Base-by-base conservation (phyloP, 2,797 vertebrate species). In the Spea hammondii region DNA sequence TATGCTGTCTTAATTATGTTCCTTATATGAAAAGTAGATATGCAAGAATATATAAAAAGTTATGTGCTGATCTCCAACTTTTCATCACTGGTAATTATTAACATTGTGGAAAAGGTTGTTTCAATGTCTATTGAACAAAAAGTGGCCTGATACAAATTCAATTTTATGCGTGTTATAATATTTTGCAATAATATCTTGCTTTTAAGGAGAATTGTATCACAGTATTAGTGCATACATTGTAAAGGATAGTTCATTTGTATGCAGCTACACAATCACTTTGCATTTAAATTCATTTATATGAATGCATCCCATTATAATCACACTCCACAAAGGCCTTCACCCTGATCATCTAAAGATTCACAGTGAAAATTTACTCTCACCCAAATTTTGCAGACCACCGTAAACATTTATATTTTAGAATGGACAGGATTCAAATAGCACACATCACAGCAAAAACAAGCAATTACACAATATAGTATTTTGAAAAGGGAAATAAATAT, bases 301-400 rank as follows among this genome's bases (percentile, higher is more conserved):
- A 80, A 65, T 74, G 65, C 72, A 80, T 80, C 51, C 79, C 17
- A 80, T 66, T 71, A 76, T 67, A 80, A 76, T 76, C 51, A 72
- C 62, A 72, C 67, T 72, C 60, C 74, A 71, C 44, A 66, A 64
- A 76, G 72, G 79, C 66, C 60, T 59, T 80, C 74, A 76, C 68
- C 60, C 62, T 76, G 60, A 76, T 76, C 60, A 80, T 76, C 68
- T 50, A 8, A 72, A 14, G 11, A 7, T 59, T 74, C 65, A 47
- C 70, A 73, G 53, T 54, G 45, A 68, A 65, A 74, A 74, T 74
- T 69, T 74, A 60, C 78, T 68, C 14, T 74, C 65, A 80, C 79
- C 74, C 62, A 48, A 75, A 47, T 67, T 70, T 65, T 60, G 32
- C 53, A 66, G 54, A 80, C 60, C 48, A 80, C 70, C 32, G 32